Evolutionary conservation across 2,888 invertebrate species (phyloP), one percentile per base, ranked within the genome.

Genomic region (Junonia oenone): DNA sequence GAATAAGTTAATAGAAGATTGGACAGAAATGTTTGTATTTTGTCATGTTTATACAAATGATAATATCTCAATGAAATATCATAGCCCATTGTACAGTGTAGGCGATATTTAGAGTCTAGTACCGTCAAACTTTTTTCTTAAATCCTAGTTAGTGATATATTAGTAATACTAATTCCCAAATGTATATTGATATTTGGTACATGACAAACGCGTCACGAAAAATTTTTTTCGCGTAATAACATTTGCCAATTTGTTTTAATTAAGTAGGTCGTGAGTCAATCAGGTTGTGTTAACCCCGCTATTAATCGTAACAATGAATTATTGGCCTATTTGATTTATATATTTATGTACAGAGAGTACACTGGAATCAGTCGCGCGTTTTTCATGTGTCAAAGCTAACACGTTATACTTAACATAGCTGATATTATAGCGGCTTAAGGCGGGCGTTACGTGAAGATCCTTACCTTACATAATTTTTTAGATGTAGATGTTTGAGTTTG

Each of bases 71-170:
- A 83, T 81, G 75, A 75, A 83, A 81, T 88, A 86, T 85, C 84
- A 84, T 88, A 87, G 86, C 86, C 86, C 88, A 82, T 82, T 88
- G 88, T 90, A 90, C 84, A 87, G 86, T 75, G 71, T 86, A 88
- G 83, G 72, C 73, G 77, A 78, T 87, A 83, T 81, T 81, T 87
- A 87, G 81, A 68, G 71, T 78, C 76, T 86, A 86, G 81, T 79
- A 72, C 80, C 73, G 69, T 81, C 81, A 78, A 43, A 43, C 13
- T 13, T 70, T 72, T 77, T 77, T 83, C 78, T 81, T 85, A 80
- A 81, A 80, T 79, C 78, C 78, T 86, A 87, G 80, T 81, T 87
- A 85, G 81, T 77, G 75, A 80, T 82, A 78, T 75, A 79, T 79
- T 81, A 83, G 81, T 71, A 76, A 69, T 82, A 85, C 80, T 88